These are phyloP conservation scores for Tetragnatha montana DNA, from an alignment of 2,888 invertebrate species.

Conservation along the genomic window DNA sequence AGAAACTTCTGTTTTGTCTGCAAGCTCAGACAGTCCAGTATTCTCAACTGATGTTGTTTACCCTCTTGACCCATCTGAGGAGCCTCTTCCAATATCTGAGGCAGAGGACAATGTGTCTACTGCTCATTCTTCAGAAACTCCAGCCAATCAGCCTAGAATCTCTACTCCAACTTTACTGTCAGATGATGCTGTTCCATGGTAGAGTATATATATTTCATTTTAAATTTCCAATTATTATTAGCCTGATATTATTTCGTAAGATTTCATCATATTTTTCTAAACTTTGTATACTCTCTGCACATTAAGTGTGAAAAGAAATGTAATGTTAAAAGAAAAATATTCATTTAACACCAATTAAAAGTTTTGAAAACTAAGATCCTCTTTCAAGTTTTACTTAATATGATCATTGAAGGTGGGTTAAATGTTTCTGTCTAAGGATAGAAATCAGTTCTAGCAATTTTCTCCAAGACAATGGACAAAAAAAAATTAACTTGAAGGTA, in stretches of 20 bases:
- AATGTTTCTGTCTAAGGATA: too few relatives aligned
- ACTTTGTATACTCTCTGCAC: not conserved
- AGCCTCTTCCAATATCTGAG: constrained; percentile 7
- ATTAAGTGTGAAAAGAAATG: not conserved
- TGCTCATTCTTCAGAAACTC: constrained; percentile 15
- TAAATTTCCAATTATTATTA: not conserved
- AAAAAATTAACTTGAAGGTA: too few relatives aligned
- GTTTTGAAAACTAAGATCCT: too few relatives aligned
- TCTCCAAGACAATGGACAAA: too few relatives aligned
- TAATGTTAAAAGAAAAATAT: too few relatives aligned
- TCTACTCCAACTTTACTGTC: constrained; percentile 47
- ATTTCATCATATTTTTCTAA: not conserved
- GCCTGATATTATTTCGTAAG: not conserved
- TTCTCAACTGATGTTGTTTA: constrained; percentile 1
- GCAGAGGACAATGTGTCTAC: constrained; percentile 29
- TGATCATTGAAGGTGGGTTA: too few relatives aligned
- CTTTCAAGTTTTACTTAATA: too few relatives aligned
- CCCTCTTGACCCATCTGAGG: constrained; percentile 21
- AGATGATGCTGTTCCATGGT: constrained; percentile 62
- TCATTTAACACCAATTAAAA: too few relatives aligned
- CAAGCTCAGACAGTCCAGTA: not conserved
- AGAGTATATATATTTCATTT: not conserved
- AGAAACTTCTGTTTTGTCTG: constrained; percentile 6
- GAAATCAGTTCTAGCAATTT: too few relatives aligned
- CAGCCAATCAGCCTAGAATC: constrained; percentile 46